Evolutionary conservation across 2,113 vertebrate genomes (phyloP).

Genomic region (Corythaeola cristata): DNA sequence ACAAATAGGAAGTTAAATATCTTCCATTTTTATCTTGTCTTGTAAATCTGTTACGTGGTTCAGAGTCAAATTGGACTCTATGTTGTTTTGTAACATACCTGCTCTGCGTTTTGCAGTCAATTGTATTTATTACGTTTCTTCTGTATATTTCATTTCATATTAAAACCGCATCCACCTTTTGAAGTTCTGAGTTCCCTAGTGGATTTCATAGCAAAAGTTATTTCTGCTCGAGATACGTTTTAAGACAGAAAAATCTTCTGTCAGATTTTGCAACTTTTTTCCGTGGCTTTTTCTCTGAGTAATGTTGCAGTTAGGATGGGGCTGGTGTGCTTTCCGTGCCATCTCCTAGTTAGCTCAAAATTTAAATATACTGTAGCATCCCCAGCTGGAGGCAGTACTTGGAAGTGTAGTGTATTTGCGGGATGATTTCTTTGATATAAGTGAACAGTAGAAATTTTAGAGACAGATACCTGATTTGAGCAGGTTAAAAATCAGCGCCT

Average conservation of each 20-base stretch:
- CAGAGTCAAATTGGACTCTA: neutral
- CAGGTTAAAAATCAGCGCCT: neutral
- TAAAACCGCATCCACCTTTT: neutral
- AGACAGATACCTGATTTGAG: neutral
- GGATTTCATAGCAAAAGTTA: neutral
- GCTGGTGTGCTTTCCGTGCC: neutral
- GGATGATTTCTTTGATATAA: rapidly evolving
- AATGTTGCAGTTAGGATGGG: neutral
- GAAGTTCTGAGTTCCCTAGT: neutral
- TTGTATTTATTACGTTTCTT: neutral
- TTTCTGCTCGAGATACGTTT: neutral
- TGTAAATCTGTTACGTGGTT: neutral
- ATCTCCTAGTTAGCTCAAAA: neutral
- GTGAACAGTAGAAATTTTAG: neutral
- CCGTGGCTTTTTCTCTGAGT: neutral
- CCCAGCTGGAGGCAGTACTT: neutral
- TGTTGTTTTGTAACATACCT: neutral
- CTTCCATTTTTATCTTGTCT: neutral
- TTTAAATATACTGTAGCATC: neutral
- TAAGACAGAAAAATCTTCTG: neutral
- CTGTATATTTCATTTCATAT: neutral
- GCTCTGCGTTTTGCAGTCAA: neutral
- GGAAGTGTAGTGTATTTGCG: neutral
- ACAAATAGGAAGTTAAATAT: neutral
- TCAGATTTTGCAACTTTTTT: neutral